Conservation (phyloP, 1,140 invertebrate genomes). For the Cylas formicarius region DNA sequence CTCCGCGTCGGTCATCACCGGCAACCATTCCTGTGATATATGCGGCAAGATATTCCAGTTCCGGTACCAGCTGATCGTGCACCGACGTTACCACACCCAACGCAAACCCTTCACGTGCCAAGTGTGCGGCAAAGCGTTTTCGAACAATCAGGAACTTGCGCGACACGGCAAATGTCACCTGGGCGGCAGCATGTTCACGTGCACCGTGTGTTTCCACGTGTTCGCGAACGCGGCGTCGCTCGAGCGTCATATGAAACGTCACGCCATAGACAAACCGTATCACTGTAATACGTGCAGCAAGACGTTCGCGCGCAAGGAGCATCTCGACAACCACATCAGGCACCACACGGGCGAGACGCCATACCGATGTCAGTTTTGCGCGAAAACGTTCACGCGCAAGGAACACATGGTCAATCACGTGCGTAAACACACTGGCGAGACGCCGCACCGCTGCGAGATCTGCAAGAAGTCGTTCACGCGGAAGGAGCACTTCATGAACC, state of each 20-base stretch:
- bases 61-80: constrained; percentile 77
- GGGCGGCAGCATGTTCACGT: constrained; percentile 67
- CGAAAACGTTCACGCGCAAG: constrained; percentile 63
- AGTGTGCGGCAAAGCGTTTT: constrained; percentile 71
- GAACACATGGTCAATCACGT: constrained; percentile 61
- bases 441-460: constrained; percentile 60
- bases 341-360: constrained; percentile 81
- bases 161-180: constrained; percentile 75
- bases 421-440: constrained; percentile 65
- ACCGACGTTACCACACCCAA: constrained; percentile 76
- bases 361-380: constrained; percentile 58
- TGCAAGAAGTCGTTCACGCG: constrained; percentile 61
- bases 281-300: constrained; percentile 77
- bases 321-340: constrained; percentile 73
- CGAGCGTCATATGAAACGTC: constrained; percentile 68
- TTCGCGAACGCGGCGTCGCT: constrained; percentile 63
- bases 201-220: constrained; percentile 65
- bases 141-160: constrained; percentile 65
- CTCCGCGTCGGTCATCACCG: constrained; percentile 50
- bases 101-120: constrained; percentile 77
- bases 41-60: constrained; percentile 81
- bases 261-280: constrained; percentile 74
- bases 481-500: constrained; percentile 61
- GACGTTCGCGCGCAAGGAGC: constrained; percentile 79
- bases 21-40: constrained; percentile 69